These are phyloP conservation scores for Sinotaia quadrata DNA, from an alignment of 2,888 invertebrate genomes.

Conservation along the genomic window DNA sequence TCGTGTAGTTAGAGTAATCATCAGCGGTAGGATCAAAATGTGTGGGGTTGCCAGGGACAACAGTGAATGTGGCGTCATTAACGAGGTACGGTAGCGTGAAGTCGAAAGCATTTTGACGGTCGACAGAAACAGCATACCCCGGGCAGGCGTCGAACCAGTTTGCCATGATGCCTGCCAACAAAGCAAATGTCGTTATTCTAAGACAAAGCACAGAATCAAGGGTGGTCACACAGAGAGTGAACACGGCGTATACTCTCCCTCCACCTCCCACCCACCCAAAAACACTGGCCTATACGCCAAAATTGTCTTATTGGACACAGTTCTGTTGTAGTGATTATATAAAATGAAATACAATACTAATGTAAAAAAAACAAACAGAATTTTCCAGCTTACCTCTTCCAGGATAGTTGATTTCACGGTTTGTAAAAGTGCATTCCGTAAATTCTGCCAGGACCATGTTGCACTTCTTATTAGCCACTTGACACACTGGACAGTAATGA, in stretches of 20 bases:
- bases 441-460: slow-evolving; percentile 31
- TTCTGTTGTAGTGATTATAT: too few species aligned
- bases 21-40: slow-evolving; percentile 32
- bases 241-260: too few species aligned
- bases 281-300: too few species aligned
- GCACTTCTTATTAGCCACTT: slow-evolving; percentile 32
- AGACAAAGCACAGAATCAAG: too few species aligned
- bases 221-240: too few species aligned
- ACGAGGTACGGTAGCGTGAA: slow-evolving; percentile 36
- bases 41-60: slow-evolving; percentile 38
- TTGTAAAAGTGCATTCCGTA: slow-evolving; percentile 35
- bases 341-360: too few species aligned
- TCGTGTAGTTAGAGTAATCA: slow-evolving; percentile 27
- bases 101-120: slow-evolving; percentile 36
- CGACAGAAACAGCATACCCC: slow-evolving; percentile 33
- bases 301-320: too few species aligned
- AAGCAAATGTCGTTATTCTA: too few species aligned
- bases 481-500: slow-evolving; percentile 33
- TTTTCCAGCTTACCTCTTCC: slow-evolving; percentile 38
- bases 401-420: slow-evolving; percentile 34
- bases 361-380: too few species aligned
- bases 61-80: slow-evolving; percentile 36
- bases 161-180: slow-evolving; percentile 42
- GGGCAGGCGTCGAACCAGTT: slow-evolving; percentile 46
- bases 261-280: not conserved